Evolutionary conservation across 2,113 vertebrate species (phyloP), one percentile per base, ranked within the genome.

Genomic region (Bothrops jararaca): DNA sequence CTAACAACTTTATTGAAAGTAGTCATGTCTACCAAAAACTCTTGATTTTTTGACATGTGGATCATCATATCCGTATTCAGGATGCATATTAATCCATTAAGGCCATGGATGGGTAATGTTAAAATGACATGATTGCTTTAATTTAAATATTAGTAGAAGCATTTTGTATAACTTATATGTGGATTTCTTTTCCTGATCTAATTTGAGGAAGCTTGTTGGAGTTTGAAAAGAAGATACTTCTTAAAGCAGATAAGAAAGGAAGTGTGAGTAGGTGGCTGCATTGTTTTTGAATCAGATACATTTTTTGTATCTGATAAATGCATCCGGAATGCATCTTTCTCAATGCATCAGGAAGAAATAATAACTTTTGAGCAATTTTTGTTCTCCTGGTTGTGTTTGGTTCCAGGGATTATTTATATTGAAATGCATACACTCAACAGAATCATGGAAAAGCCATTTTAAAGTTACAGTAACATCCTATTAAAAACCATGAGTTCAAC

Each of bases 141-240:
- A 96, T 97, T 97, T 94, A 97, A 93, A 95, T 96, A 97, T 96
- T 96, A 95, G 96, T 95, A 92, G 93, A 92, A 95, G 90, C 96
- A 54, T 88, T 91, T 74, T 92, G 69, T 94, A 94, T 93, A 88
- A 96, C 94, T 96, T 95, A 94, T 95, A 95, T 96, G 94, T 96
- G 96, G 86, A 95, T 96, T 96, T 97, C 96, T 96, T 96, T 96
- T 96, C 94, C 96, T 96, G 95, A 53, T 5, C 53, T 95, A 87
- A 94, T 96, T 96, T 95, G 74, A 92, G 5, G 50, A 95, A 95
- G 93, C 95, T 93, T 95, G 94, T 94, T 56, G 95, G 86, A 95
- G 93, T 94, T 90, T 90, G 93, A 95, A 95, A 94, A 91, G 88
- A 57, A 88, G 69, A 93, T 95, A 50, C 56, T 0, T 0, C 93